These are phyloP conservation scores for Coregonus ussuriensis DNA, from an alignment of 2,797 vertebrate species.

Conservation along the genomic window DNA sequence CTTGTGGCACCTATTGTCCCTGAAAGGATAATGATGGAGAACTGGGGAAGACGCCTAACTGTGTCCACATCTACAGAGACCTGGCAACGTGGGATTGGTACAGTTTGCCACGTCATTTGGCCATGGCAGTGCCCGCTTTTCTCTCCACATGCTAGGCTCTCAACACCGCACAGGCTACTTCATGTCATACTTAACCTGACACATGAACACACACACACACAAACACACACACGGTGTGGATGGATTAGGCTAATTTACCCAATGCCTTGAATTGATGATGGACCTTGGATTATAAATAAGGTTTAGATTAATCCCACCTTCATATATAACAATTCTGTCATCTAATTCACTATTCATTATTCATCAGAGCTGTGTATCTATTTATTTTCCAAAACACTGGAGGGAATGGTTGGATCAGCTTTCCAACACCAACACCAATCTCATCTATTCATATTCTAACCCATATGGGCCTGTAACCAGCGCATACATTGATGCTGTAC, in stretches of 20 bases:
- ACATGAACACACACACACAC: neutral
- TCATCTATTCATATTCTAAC: neutral
- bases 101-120: neutral
- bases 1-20: neutral
- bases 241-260: constrained; percentile 19
- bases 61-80: neutral
- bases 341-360: constrained; percentile 33
- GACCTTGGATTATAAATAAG: constrained; percentile 9
- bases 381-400: neutral
- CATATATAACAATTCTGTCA: constrained; percentile 14
- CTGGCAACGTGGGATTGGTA: too few species aligned
- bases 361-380: neutral
- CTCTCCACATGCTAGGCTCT: constrained; percentile 27
- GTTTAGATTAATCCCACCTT: constrained; percentile 28
- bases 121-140: neutral
- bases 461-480: neutral
- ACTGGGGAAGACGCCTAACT: constrained; percentile 20
- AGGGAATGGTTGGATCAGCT: constrained; percentile 7
- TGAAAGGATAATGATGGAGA: constrained; percentile 17
- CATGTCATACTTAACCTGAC: too few species aligned
- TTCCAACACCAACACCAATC: neutral
- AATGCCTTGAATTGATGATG: constrained; percentile 12
- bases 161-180: neutral
- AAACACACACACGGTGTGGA: neutral
- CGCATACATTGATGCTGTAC: neutral